A percentile compares a stretch with the other conserved stretches of the same genome.
phyloP scores from a whole-genome alignment of 2,113 vertebrate species.

The Rhinopomastus cyanomelas region DNA sequence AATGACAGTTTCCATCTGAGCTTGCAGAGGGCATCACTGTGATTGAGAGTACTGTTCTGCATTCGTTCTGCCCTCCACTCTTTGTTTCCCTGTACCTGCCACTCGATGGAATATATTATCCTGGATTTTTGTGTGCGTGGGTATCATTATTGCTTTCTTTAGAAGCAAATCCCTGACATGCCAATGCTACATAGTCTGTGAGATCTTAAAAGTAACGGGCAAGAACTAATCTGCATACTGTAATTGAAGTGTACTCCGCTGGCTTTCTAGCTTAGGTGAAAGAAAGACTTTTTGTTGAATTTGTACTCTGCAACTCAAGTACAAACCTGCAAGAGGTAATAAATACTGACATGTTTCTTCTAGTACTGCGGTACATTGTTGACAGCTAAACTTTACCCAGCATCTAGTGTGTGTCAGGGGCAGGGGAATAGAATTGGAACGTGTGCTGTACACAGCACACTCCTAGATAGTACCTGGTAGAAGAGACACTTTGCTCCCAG shows the following conservation, averaged over 20 bases:
- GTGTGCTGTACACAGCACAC: not conserved
- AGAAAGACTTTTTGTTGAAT: not conserved
- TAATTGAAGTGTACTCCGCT: not conserved
- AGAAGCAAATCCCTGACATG: not conserved
- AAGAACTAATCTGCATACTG: slow-evolving; percentile 25
- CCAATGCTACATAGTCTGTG: not conserved
- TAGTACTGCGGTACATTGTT: not conserved
- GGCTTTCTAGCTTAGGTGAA: not conserved
- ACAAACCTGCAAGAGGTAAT: not conserved
- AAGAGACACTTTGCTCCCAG: not conserved
- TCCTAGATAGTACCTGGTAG: not conserved
- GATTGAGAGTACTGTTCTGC: not conserved
- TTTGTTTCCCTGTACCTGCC: not conserved
- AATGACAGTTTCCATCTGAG: not conserved
- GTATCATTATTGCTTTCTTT: not conserved
- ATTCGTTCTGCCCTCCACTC: not conserved
- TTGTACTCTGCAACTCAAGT: not conserved
- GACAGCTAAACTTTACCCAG: not conserved
- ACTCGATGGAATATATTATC: not conserved
- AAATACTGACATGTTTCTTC: not conserved
- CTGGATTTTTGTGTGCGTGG: not conserved
- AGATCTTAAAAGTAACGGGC: not conserved
- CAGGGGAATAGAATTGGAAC: not conserved
- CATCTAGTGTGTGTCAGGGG: not conserved
- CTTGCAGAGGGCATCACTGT: not conserved